Base-by-base conservation (phyloP, 2,888 invertebrate genomes). In the Lasioglossum morio region DNA sequence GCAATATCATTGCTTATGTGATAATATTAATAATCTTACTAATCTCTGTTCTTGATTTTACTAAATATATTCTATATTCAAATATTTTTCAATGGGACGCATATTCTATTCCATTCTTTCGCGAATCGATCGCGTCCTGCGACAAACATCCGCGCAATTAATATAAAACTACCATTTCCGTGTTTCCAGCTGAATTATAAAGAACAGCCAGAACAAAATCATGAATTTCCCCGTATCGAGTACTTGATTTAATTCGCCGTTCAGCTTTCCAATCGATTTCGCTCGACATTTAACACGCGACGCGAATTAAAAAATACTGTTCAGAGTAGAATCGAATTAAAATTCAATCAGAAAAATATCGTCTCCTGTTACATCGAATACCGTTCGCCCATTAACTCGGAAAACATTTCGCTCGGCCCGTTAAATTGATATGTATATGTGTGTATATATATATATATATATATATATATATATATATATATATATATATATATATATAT, bases 291-390 rank as follows among this genome's bases (percentile, higher is more conserved):
- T 66, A 66, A 66, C 66, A 34, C 30, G 30, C 34, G 66, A 66
- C 66, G 19, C 34, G 66, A 66, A 66, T 66, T 66, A 66, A 66
- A 66, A 66, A 66, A 34, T 66, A 66, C 66, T 34, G 66, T 34
- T 16, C 66, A 3, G 34, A 34, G 34, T 30, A 72, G 43, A 72
- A 72, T 72, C 43, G 81, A 82, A 81, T 82, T 74, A 82, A 74
- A 81, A 73, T 57, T 80, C 73, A 69, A 74, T 82, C 63, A 69
- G 81, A 53, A 75, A 37, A 60, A 57, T 53, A 27, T 53, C 73
- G 72, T 70, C 46, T 69, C 73, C 74, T 43, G 46, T 72, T 72
- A 72, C 40, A 72, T 72, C 72, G 43, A 72, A 74, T 57, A 82
- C 70, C 48, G 74, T 75, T 70, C 57, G 81, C 30, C 46, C 46